Percentiles rank a stretch among this genome's conserved stretches.
Conservation (phyloP, 2,113 vertebrate genomes). For the Gymnarchus niloticus region DNA sequence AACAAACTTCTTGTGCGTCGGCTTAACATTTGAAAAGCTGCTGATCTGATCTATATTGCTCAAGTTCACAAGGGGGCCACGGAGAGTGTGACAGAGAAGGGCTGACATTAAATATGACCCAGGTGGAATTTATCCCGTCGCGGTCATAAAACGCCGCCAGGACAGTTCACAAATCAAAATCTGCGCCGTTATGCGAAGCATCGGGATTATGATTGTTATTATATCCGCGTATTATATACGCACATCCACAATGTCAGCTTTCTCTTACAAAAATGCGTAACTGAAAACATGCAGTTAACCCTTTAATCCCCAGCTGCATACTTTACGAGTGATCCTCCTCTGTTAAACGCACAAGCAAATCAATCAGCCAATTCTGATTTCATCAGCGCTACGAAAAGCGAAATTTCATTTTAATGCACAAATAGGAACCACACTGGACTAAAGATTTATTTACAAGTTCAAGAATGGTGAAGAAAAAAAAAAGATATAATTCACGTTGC, state of each 20-base stretch:
- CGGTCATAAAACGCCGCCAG: conserved; percentile 60
- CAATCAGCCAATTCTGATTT: not conserved
- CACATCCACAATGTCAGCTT: conserved; percentile 57
- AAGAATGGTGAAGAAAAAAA: too few relatives aligned
- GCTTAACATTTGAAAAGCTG: not conserved
- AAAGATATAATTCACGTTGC: too few relatives aligned
- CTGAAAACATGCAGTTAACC: conserved; percentile 49
- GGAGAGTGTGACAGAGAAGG: conserved; percentile 49
- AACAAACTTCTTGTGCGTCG: not conserved
- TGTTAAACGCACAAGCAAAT: not conserved
- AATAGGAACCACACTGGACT: not conserved
- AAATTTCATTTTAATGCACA: not conserved
- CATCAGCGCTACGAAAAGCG: not conserved
- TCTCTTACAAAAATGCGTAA: conserved; percentile 45
- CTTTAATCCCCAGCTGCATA: conserved; percentile 35
- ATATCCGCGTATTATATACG: conserved; percentile 61
- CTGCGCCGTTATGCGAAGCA: conserved; percentile 61
- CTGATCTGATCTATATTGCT: conserved; percentile 52
- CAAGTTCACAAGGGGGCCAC: conserved; percentile 50
- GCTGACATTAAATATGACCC: conserved; percentile 61
- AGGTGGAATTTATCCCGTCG: conserved; percentile 65
- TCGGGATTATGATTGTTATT: conserved; percentile 67
- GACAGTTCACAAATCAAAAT: conserved; percentile 70
- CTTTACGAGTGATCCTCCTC: conserved; percentile 43
- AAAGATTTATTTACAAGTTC: too few relatives aligned